Evolutionary conservation across 2,888 invertebrate genomes (phyloP).

Genomic region (Ceraclea dissimilis): DNA sequence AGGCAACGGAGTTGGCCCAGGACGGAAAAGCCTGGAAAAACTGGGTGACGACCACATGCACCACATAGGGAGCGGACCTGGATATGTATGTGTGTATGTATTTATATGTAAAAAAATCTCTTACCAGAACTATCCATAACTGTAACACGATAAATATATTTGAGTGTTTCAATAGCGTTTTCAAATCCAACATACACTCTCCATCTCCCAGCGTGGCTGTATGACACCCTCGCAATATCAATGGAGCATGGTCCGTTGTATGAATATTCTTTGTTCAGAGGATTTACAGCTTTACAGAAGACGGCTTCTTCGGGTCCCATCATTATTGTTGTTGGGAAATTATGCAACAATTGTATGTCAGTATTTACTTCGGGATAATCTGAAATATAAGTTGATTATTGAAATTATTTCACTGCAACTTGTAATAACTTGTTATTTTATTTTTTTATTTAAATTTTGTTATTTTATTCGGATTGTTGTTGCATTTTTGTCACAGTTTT

Average conservation of each 20-base stretch:
- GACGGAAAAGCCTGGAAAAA: no score
- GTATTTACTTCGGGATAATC: neutral
- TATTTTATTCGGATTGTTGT: no score
- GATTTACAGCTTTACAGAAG: conserved; percentile 16
- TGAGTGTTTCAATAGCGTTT: conserved; percentile 8
- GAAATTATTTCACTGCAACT: no score
- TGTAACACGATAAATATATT: conserved; percentile 9
- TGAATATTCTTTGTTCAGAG: neutral
- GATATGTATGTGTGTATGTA: no score
- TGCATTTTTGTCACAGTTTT: no score
- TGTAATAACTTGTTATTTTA: no score
- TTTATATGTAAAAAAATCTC: neutral
- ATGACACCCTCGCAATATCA: conserved; percentile 2
- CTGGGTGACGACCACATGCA: no score
- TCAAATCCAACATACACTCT: conserved; percentile 14
- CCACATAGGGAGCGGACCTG: no score
- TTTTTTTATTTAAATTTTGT: no score
- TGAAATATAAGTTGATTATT: no score
- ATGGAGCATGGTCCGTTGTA: conserved; percentile 17
- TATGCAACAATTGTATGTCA: neutral
- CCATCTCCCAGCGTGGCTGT: conserved; percentile 15
- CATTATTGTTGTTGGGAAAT: conserved; percentile 1
- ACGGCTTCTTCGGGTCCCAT: conserved; percentile 18
- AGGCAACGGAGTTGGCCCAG: no score
- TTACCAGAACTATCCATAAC: conserved; percentile 7